A percentile compares a stretch with the other conserved stretches of the same genome.
Evolutionary conservation across 2,888 invertebrate species (phyloP).

Genomic region (Archaeoteleia sp.): DNA sequence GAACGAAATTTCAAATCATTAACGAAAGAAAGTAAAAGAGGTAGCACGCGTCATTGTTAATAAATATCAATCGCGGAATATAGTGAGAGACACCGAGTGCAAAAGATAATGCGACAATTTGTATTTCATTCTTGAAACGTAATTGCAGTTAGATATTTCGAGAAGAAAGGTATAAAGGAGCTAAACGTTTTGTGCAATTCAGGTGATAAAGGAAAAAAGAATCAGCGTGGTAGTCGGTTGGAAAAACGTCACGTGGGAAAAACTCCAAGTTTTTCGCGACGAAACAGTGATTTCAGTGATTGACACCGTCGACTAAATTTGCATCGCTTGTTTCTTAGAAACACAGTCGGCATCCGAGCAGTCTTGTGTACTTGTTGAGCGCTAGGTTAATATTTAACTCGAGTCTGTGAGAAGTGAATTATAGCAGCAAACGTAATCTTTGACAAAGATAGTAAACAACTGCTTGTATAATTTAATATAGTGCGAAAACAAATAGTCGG

Average conservation of each 20-base stretch:
- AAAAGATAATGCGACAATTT: too few relatives aligned
- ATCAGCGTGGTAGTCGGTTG: too few relatives aligned
- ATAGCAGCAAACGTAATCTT: conserved; percentile 24
- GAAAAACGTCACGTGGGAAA: conserved; percentile 23
- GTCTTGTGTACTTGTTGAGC: conserved; percentile 67
- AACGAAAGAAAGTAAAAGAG: too few relatives aligned
- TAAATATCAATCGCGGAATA: too few relatives aligned
- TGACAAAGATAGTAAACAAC: conserved; percentile 28
- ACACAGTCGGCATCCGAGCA: conserved; percentile 8
- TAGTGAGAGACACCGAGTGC: too few relatives aligned
- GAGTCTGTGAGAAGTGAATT: conserved; percentile 22
- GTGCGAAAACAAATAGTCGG: conserved; percentile 13
- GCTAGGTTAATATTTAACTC: conserved; percentile 36
- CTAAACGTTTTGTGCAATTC: too few relatives aligned
- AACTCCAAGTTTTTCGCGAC: conserved; percentile 10
- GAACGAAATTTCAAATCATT: conserved; percentile 2
- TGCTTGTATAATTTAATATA: conserved; percentile 14
- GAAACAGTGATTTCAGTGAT: conserved; percentile 14
- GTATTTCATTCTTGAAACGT: too few relatives aligned
- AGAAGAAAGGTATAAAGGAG: too few relatives aligned
- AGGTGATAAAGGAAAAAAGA: too few relatives aligned
- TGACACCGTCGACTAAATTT: conserved; percentile 24
- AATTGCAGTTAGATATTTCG: too few relatives aligned
- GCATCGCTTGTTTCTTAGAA: conserved; percentile 10
- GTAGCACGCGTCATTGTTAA: too few relatives aligned